Conservation (phyloP, 2,888 invertebrate species). For the Caenorhabditis becei region DNA sequence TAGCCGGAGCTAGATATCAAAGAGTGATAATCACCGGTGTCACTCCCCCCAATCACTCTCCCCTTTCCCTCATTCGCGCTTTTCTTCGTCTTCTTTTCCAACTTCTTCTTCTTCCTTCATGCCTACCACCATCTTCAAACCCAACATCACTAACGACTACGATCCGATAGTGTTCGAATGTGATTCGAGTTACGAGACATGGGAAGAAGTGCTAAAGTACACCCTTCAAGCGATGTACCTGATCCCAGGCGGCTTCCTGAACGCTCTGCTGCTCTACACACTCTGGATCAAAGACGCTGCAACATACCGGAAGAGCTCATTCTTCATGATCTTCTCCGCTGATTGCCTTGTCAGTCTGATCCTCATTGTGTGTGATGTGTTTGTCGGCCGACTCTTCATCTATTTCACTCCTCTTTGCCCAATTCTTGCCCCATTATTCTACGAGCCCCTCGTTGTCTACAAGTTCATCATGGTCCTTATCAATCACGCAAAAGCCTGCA, state of each 20-base stretch:
- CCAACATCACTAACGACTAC: conserved; percentile 22
- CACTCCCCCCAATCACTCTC: no score
- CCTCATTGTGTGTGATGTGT: not conserved
- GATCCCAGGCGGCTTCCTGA: conserved; percentile 9
- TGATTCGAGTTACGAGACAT: not conserved
- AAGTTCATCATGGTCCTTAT: conserved; percentile 12
- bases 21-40: no score
- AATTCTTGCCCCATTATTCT: not conserved
- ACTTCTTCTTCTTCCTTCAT: not conserved
- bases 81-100: no score
- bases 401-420: conserved; percentile 25
- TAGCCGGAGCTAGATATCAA: no score
- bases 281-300: not conserved
- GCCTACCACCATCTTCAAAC: not conserved
- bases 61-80: not conserved
- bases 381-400: conserved; percentile 4
- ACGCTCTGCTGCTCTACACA: conserved; percentile 1
- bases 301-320: not conserved
- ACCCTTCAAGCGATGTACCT: conserved; percentile 6
- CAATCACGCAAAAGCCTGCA: conserved; percentile 21
- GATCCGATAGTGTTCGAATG: conserved; percentile 23
- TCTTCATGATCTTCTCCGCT: conserved; percentile 7
- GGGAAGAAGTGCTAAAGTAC: not conserved
- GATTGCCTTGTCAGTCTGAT: conserved; percentile 6
- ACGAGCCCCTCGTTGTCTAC: conserved; percentile 12